phyloP scores from a whole-genome alignment of 2,113 vertebrate genomes.

The Microcebus tavaratra region DNA sequence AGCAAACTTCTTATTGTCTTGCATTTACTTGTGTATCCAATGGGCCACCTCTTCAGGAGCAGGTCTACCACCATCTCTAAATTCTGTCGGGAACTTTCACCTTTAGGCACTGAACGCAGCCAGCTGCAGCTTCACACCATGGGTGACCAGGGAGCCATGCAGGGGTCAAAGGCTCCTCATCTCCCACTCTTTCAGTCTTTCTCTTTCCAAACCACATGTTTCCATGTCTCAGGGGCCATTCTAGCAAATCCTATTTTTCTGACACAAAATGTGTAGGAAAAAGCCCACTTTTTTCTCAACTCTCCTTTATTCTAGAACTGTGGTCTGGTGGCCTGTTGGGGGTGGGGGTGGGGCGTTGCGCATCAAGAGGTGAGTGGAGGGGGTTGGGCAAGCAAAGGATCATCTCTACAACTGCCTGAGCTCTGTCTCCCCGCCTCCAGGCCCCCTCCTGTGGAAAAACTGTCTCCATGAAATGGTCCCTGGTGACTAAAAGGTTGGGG shows the following conservation, averaged over 20 bases:
- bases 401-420: no score
- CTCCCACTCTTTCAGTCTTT: not conserved
- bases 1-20: not conserved
- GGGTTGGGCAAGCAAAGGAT: no score
- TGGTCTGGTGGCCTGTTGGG: no score
- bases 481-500: no score
- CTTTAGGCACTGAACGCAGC: not conserved
- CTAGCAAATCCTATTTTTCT: not conserved
- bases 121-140: not conserved
- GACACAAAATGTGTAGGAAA: not conserved
- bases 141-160: not conserved
- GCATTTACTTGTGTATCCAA: not conserved
- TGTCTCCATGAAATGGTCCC: no score
- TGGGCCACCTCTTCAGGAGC: not conserved
- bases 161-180: not conserved
- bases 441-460: no score
- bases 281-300: not conserved
- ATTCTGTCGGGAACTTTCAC: not conserved
- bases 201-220: not conserved
- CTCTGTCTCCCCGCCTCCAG: no score
- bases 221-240: not conserved
- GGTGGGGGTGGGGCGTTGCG: no score
- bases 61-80: not conserved
- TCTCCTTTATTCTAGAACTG: not conserved
- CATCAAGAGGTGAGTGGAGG: no score